Evolutionary conservation across 2,113 vertebrate genomes (phyloP), one percentile per base, ranked within the genome.

Genomic region (Dasyornis broadbenti): DNA sequence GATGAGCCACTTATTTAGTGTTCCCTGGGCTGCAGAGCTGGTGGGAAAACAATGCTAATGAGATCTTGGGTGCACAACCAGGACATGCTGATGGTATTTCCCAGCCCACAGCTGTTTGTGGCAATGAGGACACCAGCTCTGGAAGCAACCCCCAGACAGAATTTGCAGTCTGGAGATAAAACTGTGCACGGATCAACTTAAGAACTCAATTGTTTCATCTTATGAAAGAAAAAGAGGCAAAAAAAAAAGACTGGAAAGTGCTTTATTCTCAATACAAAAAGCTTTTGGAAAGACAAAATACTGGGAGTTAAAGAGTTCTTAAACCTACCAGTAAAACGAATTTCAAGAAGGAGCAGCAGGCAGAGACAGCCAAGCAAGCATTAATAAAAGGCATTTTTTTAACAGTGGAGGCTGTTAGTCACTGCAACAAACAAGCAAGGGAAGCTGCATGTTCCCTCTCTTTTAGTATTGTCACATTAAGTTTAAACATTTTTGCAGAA

Each of bases 341-440:
- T 45, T 60, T 82, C 56, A 89, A 56, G 88, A 35, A 63, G 53
- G 5, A 82, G 28, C 42, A 85, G 37, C 11, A n/a, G 85, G 64
- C 45, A 81, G 47, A 44, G 64, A 73, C 60, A 81, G 50, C 39
- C 56, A 49, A 76, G 37, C 69, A 89, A 94, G 33, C 49, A 60
- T 37, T 92, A 89, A 77, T 75, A 93, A 71, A 15, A 82, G 50
- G 27, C 33, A 60, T 75, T 90, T 95, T 95, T 94, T 86, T 57
- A 82, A 30, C 44, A 75, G 39, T 33, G 39, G 47, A 60, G 52
- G 39, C 14, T 81, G 68, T 92, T 93, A 94, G 69, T 94, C 83
- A 91, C 56, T 60, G 77, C 69, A 76, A 50, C 35, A 86, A 86
- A 73, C 44, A 64, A 92, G 56, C 65, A 52, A 37, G 40, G 35